A percentile compares a stretch with the other conserved stretches of the same genome.
Evolutionary conservation across 2,797 vertebrate species (phyloP).

Genomic region (Atherinosoma microstoma): DNA sequence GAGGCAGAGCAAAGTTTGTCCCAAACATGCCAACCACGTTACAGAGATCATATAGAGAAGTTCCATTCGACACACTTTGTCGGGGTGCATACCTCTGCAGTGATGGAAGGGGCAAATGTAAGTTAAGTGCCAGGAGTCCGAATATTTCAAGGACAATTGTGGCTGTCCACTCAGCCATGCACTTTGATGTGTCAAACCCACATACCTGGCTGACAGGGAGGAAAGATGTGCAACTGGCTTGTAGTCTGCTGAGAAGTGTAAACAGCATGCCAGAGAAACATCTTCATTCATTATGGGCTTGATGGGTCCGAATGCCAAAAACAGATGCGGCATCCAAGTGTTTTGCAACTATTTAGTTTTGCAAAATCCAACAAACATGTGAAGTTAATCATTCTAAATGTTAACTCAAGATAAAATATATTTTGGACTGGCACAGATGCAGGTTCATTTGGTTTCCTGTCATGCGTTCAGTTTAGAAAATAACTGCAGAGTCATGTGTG

Average conservation of each 20-base stretch:
- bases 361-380: constrained; percentile 6
- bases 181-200: constrained; percentile 54
- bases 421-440: background rate
- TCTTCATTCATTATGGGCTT: constrained; percentile 15
- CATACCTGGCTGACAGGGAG: constrained; percentile 41
- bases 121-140: constrained; percentile 40
- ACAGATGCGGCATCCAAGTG: background rate
- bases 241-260: constrained; percentile 36
- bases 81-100: constrained; percentile 48
- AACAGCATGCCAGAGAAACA: constrained; percentile 30
- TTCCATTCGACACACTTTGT: constrained; percentile 31
- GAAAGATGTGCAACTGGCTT: constrained; percentile 26
- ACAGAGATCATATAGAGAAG: constrained; percentile 20
- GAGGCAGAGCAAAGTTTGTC: constrained; percentile 7
- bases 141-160: constrained; percentile 46
- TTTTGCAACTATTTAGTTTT: constrained; percentile 5
- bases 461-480: constrained; percentile 2
- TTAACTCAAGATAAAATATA: background rate
- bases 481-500: constrained; percentile 18
- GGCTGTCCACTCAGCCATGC: constrained; percentile 22
- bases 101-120: constrained; percentile 66
- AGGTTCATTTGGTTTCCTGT: background rate
- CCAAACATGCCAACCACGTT: constrained; percentile 22
- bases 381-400: background rate
- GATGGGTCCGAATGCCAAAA: constrained; percentile 5